Base-by-base conservation (phyloP, 2,888 invertebrate species). In the Lycia hirtaria region DNA sequence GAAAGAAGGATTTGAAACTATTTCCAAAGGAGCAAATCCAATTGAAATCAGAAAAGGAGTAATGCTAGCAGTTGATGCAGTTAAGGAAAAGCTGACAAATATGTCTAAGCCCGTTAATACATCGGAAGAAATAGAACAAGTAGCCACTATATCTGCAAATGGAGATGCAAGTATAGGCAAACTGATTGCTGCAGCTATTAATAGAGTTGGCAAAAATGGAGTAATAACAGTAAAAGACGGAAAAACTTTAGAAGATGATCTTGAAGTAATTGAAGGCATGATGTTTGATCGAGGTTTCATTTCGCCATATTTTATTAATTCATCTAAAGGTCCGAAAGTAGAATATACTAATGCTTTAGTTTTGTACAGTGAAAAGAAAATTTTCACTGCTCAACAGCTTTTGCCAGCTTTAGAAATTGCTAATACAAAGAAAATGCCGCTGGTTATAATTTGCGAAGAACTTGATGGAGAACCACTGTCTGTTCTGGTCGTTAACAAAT, bases 221-320 rank as follows among this genome's bases (percentile, higher is more conserved):
- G 98, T 99, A 22, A 98, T 99, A 65, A 99, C 99, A 5, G 99
- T 99, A 0, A 99, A 99, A 90, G 99, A 99, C 87, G 99, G 99
- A 10, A 99, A 99, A 92, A 99, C 99, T 0, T 89, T 99, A 52
- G 93, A 93, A 56, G 99, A 99, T 90, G 99, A 99, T 83, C 89
- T 99, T 60, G 99, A 99, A 92, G 68, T 98, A 19, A 97, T 97
- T 76, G 99, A 99, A 88, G 99, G 99, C 50, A 98, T 99, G 98
- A 98, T 98, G 88, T 98, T 99, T 87, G 99, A 99, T 77, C 94
- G 99, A 60, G 99, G 99, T 38, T 99, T 97, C 87, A 97, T 99
- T 78, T 99, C 99, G 3, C 99, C 99, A 0, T 99, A 99, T 84
- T 99, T 99, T 85, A 99, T 99, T 67, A 99, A 99, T 85, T 97